These are phyloP conservation scores for Buphagus erythrorhynchus DNA, from an alignment of 2,797 vertebrate genomes.

Conservation along the genomic window DNA sequence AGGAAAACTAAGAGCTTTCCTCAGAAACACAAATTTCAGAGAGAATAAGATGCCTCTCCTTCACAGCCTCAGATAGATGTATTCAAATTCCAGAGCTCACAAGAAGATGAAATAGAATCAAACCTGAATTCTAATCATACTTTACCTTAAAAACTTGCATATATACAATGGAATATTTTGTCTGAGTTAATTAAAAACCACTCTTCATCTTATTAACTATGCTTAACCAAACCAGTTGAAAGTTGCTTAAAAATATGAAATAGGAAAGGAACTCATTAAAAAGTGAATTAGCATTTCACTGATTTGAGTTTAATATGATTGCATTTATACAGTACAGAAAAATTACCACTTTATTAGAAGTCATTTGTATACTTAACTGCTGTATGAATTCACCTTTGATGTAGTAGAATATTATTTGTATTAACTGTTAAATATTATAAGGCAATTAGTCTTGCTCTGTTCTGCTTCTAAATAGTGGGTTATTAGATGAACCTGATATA, in stretches of 20 bases:
- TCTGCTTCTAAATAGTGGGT: conserved; percentile 22
- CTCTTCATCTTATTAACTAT: conserved; percentile 28
- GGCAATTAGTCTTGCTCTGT: not conserved
- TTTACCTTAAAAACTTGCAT: not conserved
- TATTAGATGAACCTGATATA: not conserved
- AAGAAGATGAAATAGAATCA: not conserved
- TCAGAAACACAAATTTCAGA: not conserved
- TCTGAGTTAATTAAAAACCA: conserved; percentile 27
- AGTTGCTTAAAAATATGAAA: conserved; percentile 53
- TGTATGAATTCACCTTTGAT: conserved; percentile 38
- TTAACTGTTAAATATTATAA: conserved; percentile 5
- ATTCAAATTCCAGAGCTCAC: not conserved
- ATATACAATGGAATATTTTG: conserved; percentile 6
- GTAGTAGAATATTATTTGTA: conserved; percentile 20
- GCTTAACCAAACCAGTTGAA: conserved; percentile 38
- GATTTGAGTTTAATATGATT: conserved; percentile 55
- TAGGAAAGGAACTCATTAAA: conserved; percentile 49
- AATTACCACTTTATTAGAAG: conserved; percentile 53
- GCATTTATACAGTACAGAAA: conserved; percentile 36
- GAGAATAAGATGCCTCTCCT: not conserved
- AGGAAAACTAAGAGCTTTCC: not conserved
- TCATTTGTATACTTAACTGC: conserved; percentile 37
- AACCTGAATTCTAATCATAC: not conserved
- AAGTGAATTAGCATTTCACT: conserved; percentile 46
- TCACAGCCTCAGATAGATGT: not conserved